Evolutionary conservation across 30 jellyfish, hydroid and myxozoan species (phyloP).

Genomic region (Pseudorhiza aurosa): DNA sequence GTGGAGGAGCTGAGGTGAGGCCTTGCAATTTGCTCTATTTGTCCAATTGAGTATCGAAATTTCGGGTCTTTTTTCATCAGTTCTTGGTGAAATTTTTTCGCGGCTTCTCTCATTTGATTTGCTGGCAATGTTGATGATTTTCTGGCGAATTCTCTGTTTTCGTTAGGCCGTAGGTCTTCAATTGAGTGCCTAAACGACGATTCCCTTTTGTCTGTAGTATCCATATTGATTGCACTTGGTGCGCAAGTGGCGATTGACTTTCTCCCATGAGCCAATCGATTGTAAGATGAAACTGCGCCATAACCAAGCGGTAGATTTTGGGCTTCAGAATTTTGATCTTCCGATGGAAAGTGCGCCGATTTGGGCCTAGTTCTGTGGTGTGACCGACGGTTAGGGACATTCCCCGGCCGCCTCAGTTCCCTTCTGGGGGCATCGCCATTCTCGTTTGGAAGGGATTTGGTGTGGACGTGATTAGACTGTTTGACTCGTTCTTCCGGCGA

Average conservation of each 20-base stretch:
- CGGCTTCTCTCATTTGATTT: slow-evolving; percentile 93
- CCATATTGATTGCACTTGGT: slow-evolving; percentile 42
- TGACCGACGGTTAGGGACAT: slow-evolving; percentile 64
- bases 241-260: slow-evolving; percentile 56
- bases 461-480: slow-evolving; percentile 54
- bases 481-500: background rate
- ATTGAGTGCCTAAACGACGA: slow-evolving; percentile 77
- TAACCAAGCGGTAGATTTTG: slow-evolving; percentile 64
- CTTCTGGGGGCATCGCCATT: slow-evolving; percentile 40
- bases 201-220: slow-evolving; percentile 23
- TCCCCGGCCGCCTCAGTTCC: slow-evolving; percentile 56
- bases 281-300: slow-evolving; percentile 17
- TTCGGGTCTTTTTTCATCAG: slow-evolving; percentile 87
- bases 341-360: slow-evolving; percentile 73
- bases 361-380: slow-evolving; percentile 37
- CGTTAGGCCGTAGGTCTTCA: slow-evolving; percentile 81
- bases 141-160: background rate
- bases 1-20: slow-evolving; percentile 61
- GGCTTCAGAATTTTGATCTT: slow-evolving; percentile 20
- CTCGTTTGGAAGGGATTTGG: slow-evolving; percentile 84
- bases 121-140: slow-evolving; percentile 76
- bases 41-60: slow-evolving; percentile 79
- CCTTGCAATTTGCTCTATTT: slow-evolving; percentile 32
- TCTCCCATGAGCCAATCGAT: slow-evolving; percentile 48
- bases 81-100: slow-evolving; percentile 87